Base-by-base conservation (phyloP, 2,113 vertebrate genomes). In the Pelodiscus sinensis region DNA sequence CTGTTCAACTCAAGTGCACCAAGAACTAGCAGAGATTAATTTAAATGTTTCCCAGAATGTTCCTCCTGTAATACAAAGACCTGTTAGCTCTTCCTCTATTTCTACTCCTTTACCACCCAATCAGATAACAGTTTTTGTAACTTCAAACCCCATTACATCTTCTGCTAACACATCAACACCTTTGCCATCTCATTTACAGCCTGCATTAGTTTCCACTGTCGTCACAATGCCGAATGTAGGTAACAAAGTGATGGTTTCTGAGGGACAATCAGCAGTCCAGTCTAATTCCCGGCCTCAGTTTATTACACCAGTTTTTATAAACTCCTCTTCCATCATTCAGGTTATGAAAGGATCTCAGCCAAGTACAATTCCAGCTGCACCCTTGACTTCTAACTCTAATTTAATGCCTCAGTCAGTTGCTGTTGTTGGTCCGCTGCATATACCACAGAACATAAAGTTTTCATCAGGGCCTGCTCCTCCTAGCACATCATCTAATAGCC, bases 111-210 rank as follows among this genome's bases (percentile, higher is more conserved):
- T 98, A 89, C 97, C 99, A 54, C 97, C 98, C 92, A 99, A 97
- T 94, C 99, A 99, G 91, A 99, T 99, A 96, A 99, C 99, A 84
- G 99, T 99, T 77, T 99, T 99, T 95, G 99, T 99, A 65, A 99
- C 99, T 62, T 99, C 99, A 73, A 99, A 99, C 94, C 98, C 99
- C 22, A 99, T 99, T 71, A 98, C 98, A 22, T 98, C 98, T 71
- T 98, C 99, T 86, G 98, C 99, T 87, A 98, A 98, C 65, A 98
- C 99, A 50, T 97, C 98, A 57, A 93, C 98, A 83, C 94, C 98
- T 0, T 85, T 98, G 95, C 96, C 98, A 24, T 98, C 98, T 89
- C 99, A 99, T 87, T 96, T 98, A 62, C 98, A 99, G 18, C 97
- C 98, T 82, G 97, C 98, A 0, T 93, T 99, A 82, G 98, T 99